Evolutionary conservation across 2,113 vertebrate genomes (phyloP).

Genomic region (Athene noctua): DNA sequence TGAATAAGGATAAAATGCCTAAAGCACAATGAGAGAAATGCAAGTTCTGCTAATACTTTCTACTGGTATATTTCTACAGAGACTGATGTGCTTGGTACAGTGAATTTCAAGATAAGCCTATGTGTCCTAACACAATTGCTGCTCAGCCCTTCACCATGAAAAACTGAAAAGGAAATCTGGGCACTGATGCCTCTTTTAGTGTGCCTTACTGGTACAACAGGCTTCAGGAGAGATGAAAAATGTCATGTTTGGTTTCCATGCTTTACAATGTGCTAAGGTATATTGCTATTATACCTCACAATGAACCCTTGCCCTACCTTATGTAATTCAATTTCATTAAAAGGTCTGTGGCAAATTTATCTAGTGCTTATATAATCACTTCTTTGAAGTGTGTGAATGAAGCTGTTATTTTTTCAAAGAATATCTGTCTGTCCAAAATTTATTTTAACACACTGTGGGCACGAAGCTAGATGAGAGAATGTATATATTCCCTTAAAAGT

Average conservation of each 20-base stretch:
- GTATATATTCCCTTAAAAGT: conserved; percentile 73
- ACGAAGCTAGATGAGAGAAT: conserved; percentile 66
- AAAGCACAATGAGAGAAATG: not conserved
- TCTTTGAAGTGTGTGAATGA: conserved; percentile 69
- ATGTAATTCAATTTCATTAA: conserved; percentile 55
- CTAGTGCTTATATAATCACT: conserved; percentile 50
- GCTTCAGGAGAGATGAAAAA: conserved; percentile 1
- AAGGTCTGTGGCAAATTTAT: conserved; percentile 48
- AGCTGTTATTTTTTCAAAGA: conserved; percentile 65
- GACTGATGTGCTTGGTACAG: not conserved
- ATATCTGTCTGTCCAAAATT: conserved; percentile 60
- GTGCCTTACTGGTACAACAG: not conserved
- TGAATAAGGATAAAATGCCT: not conserved
- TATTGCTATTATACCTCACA: not conserved
- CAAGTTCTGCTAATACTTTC: not conserved
- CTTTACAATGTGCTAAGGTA: not conserved
- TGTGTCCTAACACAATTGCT: not conserved
- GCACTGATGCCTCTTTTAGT: not conserved
- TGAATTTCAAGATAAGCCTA: not conserved
- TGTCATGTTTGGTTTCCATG: not conserved
- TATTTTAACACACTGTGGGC: conserved; percentile 68
- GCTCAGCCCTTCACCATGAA: not conserved
- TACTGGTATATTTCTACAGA: not conserved
- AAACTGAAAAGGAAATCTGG: not conserved
- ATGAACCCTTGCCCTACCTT: conserved; percentile 30